These are phyloP conservation scores for Menura novaehollandiae DNA, from an alignment of 2,113 vertebrate genomes.

Conservation along the genomic window DNA sequence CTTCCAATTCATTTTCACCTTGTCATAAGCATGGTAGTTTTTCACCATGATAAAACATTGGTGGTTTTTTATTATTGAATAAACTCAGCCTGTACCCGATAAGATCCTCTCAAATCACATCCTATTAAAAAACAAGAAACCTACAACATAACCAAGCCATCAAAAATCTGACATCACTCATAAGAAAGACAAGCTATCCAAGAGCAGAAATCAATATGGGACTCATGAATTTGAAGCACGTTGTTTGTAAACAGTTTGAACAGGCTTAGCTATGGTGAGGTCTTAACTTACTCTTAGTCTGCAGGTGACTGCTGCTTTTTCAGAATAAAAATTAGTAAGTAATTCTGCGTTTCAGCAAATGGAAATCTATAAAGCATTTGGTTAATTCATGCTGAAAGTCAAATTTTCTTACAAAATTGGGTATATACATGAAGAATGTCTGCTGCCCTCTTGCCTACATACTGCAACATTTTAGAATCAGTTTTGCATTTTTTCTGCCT, in stretches of 20 bases:
- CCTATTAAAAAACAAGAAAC: neutral
- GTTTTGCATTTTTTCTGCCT: neutral
- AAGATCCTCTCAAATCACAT: neutral
- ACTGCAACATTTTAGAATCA: neutral
- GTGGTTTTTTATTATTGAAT: neutral
- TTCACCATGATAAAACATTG: neutral
- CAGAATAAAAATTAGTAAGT: neutral
- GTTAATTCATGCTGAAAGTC: neutral
- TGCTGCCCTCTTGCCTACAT: neutral
- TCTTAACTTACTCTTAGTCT: neutral
- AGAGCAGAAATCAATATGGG: neutral
- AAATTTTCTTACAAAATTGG: neutral
- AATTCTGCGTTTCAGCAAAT: neutral
- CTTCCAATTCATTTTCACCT: neutral
- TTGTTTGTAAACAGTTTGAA: neutral
- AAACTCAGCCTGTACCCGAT: neutral
- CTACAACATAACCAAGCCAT: neutral
- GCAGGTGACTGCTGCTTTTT: neutral
- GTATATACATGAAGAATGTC: neutral
- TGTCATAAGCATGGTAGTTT: neutral
- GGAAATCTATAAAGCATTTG: neutral
- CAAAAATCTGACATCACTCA: neutral
- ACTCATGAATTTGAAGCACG: neutral
- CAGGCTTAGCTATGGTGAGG: neutral
- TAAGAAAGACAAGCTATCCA: neutral